Evolutionary conservation across 2,797 vertebrate species (phyloP), one percentile per base, ranked within the genome.

Genomic region (Melanotaenia parkinsoni): DNA sequence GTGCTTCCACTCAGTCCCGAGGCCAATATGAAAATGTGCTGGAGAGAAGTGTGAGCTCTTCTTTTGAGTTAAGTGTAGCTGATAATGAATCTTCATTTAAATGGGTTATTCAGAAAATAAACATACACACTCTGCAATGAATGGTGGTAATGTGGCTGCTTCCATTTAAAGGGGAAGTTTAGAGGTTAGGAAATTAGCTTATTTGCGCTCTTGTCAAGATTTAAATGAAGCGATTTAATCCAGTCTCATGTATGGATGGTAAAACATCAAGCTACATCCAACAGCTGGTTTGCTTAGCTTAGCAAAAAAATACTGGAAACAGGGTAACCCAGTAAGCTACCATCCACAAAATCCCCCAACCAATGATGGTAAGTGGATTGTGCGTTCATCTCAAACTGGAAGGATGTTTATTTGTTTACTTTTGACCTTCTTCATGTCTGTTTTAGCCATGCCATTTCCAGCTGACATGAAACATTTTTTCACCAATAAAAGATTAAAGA

Each of bases 21-120:
- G 72, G 74, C 75, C 76, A 72, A 76, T 76, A 79, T 84, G 79
- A 37, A 81, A 70, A 72, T 79, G 71, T 61, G 73, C 5, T 67
- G 43, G 26, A 67, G 35, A 54, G 62, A 71, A 76, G 56, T 57
- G 71, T 70, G 70, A 63, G 76, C 43, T 77, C 63, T 43, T 71
- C 71, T 63, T 70, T 67, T 3, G 1, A 70, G 59, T 62, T 59
- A 67, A 65, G 43, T 30, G 57, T 30, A 2, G 51, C 22, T 75
- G 68, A 79, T 76, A 77, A 50, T 71, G 63, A 76, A 67, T 74
- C 60, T 33, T 54, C 28, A 69, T 69, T 65, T 43, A 56, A 81
- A 80, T 51, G 53, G 35, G 50, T 4, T 20, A 70, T 65, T 81
- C 37, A 74, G 53, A 59, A 61, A 72, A 71, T 70, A 72, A 69